A percentile compares a stretch with the other conserved stretches of the same genome.
These are phyloP conservation scores for Pyrocephalus nanus DNA, from an alignment of 2,797 vertebrate species.

Conservation along the genomic window DNA sequence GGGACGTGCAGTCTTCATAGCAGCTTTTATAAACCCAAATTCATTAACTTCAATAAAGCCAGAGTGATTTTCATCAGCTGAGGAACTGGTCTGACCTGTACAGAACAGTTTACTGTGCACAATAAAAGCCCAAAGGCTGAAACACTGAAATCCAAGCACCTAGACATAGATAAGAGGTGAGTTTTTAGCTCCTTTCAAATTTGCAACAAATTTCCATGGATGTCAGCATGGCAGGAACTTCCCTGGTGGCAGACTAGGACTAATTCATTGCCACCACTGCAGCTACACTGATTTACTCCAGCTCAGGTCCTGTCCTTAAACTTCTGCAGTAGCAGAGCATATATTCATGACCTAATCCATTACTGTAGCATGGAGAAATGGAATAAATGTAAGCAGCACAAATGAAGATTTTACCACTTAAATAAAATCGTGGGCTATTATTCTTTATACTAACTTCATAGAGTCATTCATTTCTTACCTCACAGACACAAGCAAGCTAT, in stretches of 20 bases:
- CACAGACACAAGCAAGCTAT: constrained; percentile 87
- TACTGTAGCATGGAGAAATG: not conserved
- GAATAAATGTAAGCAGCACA: not conserved
- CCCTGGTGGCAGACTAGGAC: not conserved
- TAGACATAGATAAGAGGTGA: not conserved
- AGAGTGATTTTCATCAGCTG: constrained; percentile 14
- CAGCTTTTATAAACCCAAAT: not conserved
- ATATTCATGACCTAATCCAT: not conserved
- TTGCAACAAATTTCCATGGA: not conserved
- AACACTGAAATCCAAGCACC: not conserved
- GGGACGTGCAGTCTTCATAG: not conserved
- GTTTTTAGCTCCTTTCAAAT: not conserved
- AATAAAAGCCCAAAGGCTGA: not conserved
- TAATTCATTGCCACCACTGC: not conserved
- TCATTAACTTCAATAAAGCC: not conserved
- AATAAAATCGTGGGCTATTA: not conserved
- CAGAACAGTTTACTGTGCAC: not conserved
- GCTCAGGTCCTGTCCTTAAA: not conserved
- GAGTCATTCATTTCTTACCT: constrained; percentile 79
- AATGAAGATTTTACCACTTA: constrained; percentile 13
- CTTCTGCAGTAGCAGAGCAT: rapidly evolving
- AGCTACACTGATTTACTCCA: not conserved
- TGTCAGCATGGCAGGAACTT: not conserved
- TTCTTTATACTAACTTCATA: not conserved
- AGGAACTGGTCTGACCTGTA: constrained; percentile 27